Percentiles rank a stretch among this genome's conserved stretches.
phyloP scores from a whole-genome alignment of 2,113 vertebrate genomes.

The Petaurus breviceps region DNA sequence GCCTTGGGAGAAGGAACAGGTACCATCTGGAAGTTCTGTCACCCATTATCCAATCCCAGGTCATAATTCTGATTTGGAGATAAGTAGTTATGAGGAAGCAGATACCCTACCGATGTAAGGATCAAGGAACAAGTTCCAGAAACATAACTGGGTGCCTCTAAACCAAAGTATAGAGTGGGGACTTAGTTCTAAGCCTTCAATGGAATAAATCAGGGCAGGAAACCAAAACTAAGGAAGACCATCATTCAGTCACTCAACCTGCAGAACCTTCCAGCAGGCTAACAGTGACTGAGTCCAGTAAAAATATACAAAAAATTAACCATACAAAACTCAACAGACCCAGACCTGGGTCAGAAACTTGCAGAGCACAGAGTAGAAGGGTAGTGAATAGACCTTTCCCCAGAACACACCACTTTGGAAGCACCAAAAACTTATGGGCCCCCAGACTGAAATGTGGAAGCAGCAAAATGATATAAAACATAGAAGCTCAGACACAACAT shows the following conservation, averaged over 20 bases:
- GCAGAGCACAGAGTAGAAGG: no score
- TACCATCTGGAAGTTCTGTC: background rate
- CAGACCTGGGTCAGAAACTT: no score
- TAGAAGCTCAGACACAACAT: no score
- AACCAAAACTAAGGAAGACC: background rate
- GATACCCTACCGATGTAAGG: background rate
- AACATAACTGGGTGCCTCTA: background rate
- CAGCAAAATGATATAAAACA: no score
- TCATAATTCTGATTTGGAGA: background rate
- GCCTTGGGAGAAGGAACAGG: background rate
- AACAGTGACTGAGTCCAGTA: background rate
- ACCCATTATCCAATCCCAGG: background rate
- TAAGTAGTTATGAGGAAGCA: background rate
- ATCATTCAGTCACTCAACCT: background rate
- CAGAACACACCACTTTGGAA: no score
- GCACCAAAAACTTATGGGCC: no score
- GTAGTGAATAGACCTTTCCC: no score
- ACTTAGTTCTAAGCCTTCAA: background rate
- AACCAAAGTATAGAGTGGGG: background rate
- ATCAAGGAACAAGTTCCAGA: background rate
- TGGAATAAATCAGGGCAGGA: background rate
- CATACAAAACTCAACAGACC: no score
- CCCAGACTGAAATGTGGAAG: no score
- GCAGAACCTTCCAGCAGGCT: background rate
- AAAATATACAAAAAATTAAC: no score